phyloP scores from a whole-genome alignment of 2,888 invertebrate genomes.

The Macropis europaea region DNA sequence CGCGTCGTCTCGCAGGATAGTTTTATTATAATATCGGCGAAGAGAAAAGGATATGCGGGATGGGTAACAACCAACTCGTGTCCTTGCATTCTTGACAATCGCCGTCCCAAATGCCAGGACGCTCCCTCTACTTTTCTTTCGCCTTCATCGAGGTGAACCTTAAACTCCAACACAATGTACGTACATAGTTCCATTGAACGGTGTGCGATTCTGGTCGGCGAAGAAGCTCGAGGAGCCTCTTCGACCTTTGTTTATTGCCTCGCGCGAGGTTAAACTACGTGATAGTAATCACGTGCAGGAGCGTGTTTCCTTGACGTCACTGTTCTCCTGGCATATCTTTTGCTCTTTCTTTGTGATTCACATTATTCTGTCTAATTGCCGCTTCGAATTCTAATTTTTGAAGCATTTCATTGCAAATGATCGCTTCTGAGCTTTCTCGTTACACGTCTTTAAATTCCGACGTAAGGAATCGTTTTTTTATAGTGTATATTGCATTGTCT shows the following conservation, averaged over 20 bases:
- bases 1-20: conserved; percentile 20
- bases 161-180: conserved; percentile 20
- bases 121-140: conserved; percentile 61
- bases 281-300: conserved; percentile 57
- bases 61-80: conserved; percentile 40
- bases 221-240: conserved; percentile 11
- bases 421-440: no score
- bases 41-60: conserved; percentile 18
- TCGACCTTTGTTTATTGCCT: conserved; percentile 43
- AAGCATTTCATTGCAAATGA: no score
- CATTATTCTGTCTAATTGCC: no score
- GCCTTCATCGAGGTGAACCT: conserved; percentile 44
- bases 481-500: no score
- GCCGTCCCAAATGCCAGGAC: conserved; percentile 69
- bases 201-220: conserved; percentile 14
- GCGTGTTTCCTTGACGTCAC: conserved; percentile 21
- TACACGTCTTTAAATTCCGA: no score
- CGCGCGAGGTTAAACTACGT: conserved; percentile 37
- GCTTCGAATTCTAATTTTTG: no score
- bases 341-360: no score
- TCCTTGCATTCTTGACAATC: conserved; percentile 69
- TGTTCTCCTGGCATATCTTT: conserved; percentile 18
- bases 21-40: conserved; percentile 31
- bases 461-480: no score
- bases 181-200: not conserved